Base-by-base conservation (phyloP, 2,113 vertebrate genomes). In the Vulpes vulpes region DNA sequence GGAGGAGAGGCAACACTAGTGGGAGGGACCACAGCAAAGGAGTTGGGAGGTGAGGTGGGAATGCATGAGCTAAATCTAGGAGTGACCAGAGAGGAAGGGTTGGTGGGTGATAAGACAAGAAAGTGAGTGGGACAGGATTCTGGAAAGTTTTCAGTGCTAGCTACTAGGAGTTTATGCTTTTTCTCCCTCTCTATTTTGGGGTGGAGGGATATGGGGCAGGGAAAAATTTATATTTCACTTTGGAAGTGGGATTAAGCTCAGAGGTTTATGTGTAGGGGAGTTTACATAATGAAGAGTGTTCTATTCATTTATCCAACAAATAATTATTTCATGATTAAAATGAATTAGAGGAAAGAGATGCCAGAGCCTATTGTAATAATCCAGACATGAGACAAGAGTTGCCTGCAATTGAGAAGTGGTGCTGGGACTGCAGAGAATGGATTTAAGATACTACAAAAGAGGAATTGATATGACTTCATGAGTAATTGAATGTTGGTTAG, bases 271-370 rank as follows among this genome's bases (percentile, higher is more conserved):
- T 86, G 30, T 62, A 53, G 35, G 65, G 9, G 11, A 7, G 32
- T 71, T 97, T 98, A 60, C 17, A 14, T 59, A 89, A 93, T 93
- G 92, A 91, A 86, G 49, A 96, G n/a, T n/a, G 8, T 87, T 84
- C 91, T 89, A 79, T 97, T 97, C 89, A 94, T 87, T 85, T 85
- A 73, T 59, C 60, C 93, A 97, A 96, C 96, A 98, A 97, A 69
- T 93, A 94, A 93, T 97, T 91, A 83, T 83, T 96, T 97, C 96
- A 92, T 83, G 76, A 86, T 95, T 74, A 83, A 94, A 96, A 89
- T 96, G 83, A 98, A 96, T 98, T 71, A 79, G 89, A 95, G 95
- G 23, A 71, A 59, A 82, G 96, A 95, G 94, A 94, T 93, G 82
- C 65, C 91, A 73, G 93, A 49, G n/a, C 81, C 89, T 90, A 62